Percentiles rank a stretch among this genome's conserved stretches.
phyloP scores from a whole-genome alignment of 2,113 vertebrate species.

The Vidua chalybeata region DNA sequence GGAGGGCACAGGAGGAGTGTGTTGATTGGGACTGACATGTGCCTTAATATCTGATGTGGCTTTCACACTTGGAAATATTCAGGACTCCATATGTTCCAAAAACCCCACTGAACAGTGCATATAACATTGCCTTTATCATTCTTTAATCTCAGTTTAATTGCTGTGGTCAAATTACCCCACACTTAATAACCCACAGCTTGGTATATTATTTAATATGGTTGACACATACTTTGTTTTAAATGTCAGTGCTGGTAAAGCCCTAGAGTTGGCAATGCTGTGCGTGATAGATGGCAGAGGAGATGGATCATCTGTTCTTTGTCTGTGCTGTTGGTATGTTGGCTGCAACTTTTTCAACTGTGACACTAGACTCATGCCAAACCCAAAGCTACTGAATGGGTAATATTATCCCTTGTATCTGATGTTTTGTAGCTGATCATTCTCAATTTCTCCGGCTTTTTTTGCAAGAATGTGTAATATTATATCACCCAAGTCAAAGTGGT shows the following conservation, averaged over 20 bases:
- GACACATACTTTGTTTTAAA: conserved; percentile 86
- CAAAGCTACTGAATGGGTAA: conserved; percentile 70
- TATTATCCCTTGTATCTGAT: conserved; percentile 52
- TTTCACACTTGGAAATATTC: conserved; percentile 76
- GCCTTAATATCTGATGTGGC: conserved; percentile 65
- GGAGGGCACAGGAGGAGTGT: not conserved
- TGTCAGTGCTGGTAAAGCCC: conserved; percentile 79
- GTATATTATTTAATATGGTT: conserved; percentile 87
- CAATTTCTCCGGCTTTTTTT: not conserved
- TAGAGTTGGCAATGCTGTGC: conserved; percentile 79
- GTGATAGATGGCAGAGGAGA: conserved; percentile 82
- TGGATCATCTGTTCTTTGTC: conserved; percentile 83
- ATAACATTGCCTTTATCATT: conserved; percentile 78
- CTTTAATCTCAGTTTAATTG: conserved; percentile 96
- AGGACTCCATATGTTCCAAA: conserved; percentile 75
- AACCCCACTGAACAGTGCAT: conserved; percentile 60
- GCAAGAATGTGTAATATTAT: conserved; percentile 39
- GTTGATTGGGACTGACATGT: conserved; percentile 64
- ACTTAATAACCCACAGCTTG: conserved; percentile 97
- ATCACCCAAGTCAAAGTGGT: not conserved
- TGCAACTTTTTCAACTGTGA: conserved; percentile 64
- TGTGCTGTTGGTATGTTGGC: conserved; percentile 76
- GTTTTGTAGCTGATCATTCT: conserved; percentile 29
- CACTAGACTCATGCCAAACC: conserved; percentile 69
- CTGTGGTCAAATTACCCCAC: conserved; percentile 89